Evolutionary conservation across 2,797 vertebrate genomes (phyloP).

Genomic region (Zenarchopterus dispar): DNA sequence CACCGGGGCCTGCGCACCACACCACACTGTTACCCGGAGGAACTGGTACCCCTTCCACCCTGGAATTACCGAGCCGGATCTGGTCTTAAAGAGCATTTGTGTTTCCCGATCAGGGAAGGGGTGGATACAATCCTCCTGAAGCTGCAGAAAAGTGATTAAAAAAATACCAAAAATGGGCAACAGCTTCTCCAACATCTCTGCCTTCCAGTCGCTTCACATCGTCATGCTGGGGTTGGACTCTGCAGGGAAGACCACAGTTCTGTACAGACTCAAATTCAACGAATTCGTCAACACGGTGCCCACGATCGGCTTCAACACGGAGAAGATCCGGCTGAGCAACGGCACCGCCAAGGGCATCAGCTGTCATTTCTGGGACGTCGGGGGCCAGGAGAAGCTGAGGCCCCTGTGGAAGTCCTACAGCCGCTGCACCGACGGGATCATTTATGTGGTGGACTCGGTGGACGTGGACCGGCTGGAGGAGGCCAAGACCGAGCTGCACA

Average conservation of each 20-base stretch:
- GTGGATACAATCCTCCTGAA: background rate
- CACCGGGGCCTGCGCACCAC: slow-evolving; percentile 14
- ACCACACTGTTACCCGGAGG: background rate
- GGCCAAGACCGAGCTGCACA: slow-evolving; percentile 94
- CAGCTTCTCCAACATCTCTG: slow-evolving; percentile 95
- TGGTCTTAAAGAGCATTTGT: background rate
- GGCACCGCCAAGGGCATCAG: slow-evolving; percentile 91
- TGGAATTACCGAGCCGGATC: slow-evolving; percentile 4
- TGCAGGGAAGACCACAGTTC: slow-evolving; percentile 95
- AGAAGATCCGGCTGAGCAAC: slow-evolving; percentile 93
- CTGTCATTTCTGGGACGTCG: slow-evolving; percentile 98
- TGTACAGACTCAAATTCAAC: slow-evolving; percentile 95
- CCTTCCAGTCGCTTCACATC: slow-evolving; percentile 97
- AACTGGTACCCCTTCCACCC: background rate
- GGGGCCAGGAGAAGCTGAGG: slow-evolving; percentile 96
- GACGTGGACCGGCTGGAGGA: slow-evolving; percentile 95
- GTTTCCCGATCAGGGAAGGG: background rate
- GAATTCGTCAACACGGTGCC: slow-evolving; percentile 98
- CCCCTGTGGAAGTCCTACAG: slow-evolving; percentile 99
- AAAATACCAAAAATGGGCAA: slow-evolving; percentile 86
- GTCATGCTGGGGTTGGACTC: slow-evolving; percentile 98
- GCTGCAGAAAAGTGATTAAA: background rate
- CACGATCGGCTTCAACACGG: slow-evolving; percentile 97
- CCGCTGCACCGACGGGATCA: slow-evolving; percentile 96
- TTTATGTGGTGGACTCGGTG: slow-evolving; percentile 98